A percentile compares a stretch with the other conserved stretches of the same genome.
These are phyloP conservation scores for Anodontia alba DNA, from an alignment of 2,888 invertebrate genomes.

Conservation along the genomic window DNA sequence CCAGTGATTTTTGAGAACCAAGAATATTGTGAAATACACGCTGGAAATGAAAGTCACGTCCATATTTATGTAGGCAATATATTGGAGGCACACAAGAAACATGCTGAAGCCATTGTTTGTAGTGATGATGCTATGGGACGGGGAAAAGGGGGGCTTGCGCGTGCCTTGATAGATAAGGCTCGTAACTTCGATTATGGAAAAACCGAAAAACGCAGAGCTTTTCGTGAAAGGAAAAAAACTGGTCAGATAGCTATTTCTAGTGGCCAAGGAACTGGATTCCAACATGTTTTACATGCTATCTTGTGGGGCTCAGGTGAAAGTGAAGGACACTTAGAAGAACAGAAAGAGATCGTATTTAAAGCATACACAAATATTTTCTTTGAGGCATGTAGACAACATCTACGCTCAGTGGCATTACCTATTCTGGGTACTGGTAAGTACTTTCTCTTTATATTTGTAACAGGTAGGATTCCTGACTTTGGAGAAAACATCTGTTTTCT, in stretches of 20 bases:
- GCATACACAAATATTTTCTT: background rate
- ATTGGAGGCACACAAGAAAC: background rate
- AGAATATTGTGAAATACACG: background rate
- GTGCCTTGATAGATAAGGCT: conserved; percentile 5
- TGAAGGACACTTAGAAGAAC: background rate
- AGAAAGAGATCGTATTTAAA: background rate
- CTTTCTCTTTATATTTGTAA: too few species aligned
- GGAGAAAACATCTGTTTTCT: too few species aligned
- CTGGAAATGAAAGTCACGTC: background rate
- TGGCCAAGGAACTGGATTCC: background rate
- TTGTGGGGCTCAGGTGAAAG: background rate
- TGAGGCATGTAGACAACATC: background rate
- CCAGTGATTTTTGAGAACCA: background rate
- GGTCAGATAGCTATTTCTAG: conserved; percentile 33
- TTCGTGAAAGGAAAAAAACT: background rate
- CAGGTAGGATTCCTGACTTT: too few species aligned
- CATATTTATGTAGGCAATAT: background rate
- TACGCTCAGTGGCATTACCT: background rate
- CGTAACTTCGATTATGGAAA: background rate
- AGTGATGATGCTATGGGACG: conserved; percentile 26
- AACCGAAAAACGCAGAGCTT: conserved; percentile 15
- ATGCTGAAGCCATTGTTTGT: conserved; percentile 23
- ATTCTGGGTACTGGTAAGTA: background rate
- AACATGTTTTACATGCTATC: background rate
- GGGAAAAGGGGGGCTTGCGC: conserved; percentile 15